Conservation (phyloP, 35 echinoderm and acorn worm genomes). For the Apostichopus californicus region DNA sequence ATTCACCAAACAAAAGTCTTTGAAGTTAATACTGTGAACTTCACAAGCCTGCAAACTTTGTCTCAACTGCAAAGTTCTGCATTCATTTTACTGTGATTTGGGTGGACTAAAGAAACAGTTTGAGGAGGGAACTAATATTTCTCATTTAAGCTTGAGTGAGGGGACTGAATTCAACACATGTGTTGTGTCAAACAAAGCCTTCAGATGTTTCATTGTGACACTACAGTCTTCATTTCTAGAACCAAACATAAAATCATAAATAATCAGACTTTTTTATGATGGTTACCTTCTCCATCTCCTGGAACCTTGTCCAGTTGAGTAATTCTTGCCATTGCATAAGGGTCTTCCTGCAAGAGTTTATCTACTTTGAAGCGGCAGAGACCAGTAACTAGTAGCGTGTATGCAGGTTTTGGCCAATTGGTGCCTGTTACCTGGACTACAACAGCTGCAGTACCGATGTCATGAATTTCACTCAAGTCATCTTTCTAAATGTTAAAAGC, state of each 20-base stretch:
- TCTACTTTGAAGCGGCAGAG: conserved; percentile 93
- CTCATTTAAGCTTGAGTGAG: too few species aligned
- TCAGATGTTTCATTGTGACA: neutral
- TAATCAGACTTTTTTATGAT: neutral
- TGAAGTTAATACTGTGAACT: too few species aligned
- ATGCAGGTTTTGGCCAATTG: conserved; percentile 97
- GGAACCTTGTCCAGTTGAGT: conserved; percentile 92
- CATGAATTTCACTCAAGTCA: conserved; percentile 65
- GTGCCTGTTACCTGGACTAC: conserved; percentile 99
- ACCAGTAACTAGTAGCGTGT: conserved; percentile 94
- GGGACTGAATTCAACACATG: too few species aligned
- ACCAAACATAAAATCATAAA: neutral
- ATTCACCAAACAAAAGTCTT: too few species aligned
- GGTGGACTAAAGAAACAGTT: too few species aligned
- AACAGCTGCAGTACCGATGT: conserved; percentile 91
- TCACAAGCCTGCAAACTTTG: too few species aligned
- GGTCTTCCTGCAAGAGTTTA: conserved; percentile 74
- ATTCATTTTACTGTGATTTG: too few species aligned
- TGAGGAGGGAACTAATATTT: too few species aligned
- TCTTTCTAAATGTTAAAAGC: conserved; percentile 43
- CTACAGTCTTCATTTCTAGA: neutral
- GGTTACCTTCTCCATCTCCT: conserved; percentile 77
- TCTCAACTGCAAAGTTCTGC: too few species aligned
- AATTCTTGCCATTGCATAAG: conserved; percentile 83
- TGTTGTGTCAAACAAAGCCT: neutral